Base-by-base conservation (phyloP, 2,113 vertebrate genomes). In the Clarias macrocephalus region DNA sequence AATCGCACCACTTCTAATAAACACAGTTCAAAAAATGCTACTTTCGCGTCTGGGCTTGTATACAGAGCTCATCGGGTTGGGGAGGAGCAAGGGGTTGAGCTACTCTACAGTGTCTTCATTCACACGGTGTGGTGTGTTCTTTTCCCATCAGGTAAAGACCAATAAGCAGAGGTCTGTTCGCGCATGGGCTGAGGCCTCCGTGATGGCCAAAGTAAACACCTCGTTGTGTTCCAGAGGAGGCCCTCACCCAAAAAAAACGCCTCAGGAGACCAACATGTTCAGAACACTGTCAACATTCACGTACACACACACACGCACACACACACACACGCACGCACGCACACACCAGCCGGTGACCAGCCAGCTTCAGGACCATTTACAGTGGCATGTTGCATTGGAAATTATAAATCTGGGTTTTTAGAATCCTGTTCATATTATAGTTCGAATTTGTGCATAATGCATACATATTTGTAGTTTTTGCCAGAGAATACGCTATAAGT, bases 261-360 rank as follows among this genome's bases (percentile, higher is more conserved):
- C 90, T 89, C 83, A 18, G 86, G 88, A 91, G 89, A 86, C 86
- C 63, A 82, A 87, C 84, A 83, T 88, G 88, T 84, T 70, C 84
- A 89, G 93, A 95, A 95, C 94, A 95, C 93, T 94, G 93, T 91
- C 85, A 88, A 94, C 94, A 95, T 95, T 95, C 95, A 95, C 91
- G 68, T 21, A 54, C 25, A 60, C 54, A 52, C 2, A 33, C 12
- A 66, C 84, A 73, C 23, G 48, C 85, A 54, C 62, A 75, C 59
- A 91, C 66, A 76, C 15, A 63, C 5, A 16, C 11, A 63, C 77
- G 54, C 21, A 57, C 84, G 52, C 30, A 28, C 3, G 19, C 8
- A 72, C 62, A 70, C 65, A 54, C 8, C 48, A 48, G 48, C 5
- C 48, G 6, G 7, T 48, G 13, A 18, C 48, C 87, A 77, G 57